Base-by-base conservation (phyloP, 2,113 vertebrate genomes). In the Clinocottus analis region DNA sequence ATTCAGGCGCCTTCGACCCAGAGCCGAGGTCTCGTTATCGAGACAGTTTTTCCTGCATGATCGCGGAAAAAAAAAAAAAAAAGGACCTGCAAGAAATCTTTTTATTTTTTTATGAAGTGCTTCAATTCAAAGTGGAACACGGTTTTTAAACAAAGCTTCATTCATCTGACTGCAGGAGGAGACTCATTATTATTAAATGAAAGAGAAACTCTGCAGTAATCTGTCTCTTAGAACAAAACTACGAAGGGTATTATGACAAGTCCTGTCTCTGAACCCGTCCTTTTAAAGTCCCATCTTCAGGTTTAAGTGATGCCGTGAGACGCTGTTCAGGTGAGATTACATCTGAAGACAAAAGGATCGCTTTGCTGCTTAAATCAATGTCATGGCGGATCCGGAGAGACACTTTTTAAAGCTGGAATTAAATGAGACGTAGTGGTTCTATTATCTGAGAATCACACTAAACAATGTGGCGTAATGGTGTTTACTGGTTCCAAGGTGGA, bases 101-200 rank as follows among this genome's bases (percentile, higher is more conserved):
- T 0, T 76, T 53, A 23, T 51, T 31, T 0, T 76, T 81, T 73
- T 67, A 72, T 68, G 41, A 72, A 70, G 23, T 47, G n/a, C 2
- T 66, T 83, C n/a, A 55, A 72, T 76, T 74, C 19, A 72, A 83
- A 63, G 56, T 59, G 9, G 51, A 64, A 37, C 21, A 77, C 3
- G 6, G 27, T 61, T 74, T n/a, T 81, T 51, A 33, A 70, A 55
- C 56, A 75, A 80, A 83, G 49, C 73, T 66, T 83, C 6, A 78
- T 77, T 89, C 55, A 63, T 84, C 64, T 75, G n/a, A 14, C 47
- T 88, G 62, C 51, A 69, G 19, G 49, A 81, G 27, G 59, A 71
- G 16, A 77, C 31, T 76, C 31, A 61, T 82, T 76, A 69, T 87
- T 69, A 64, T 78, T 61, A 74, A 83, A 78, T 82, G 43, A 88